Evolutionary conservation across 2,888 invertebrate genomes (phyloP).

Genomic region (Rhingia campestris): DNA sequence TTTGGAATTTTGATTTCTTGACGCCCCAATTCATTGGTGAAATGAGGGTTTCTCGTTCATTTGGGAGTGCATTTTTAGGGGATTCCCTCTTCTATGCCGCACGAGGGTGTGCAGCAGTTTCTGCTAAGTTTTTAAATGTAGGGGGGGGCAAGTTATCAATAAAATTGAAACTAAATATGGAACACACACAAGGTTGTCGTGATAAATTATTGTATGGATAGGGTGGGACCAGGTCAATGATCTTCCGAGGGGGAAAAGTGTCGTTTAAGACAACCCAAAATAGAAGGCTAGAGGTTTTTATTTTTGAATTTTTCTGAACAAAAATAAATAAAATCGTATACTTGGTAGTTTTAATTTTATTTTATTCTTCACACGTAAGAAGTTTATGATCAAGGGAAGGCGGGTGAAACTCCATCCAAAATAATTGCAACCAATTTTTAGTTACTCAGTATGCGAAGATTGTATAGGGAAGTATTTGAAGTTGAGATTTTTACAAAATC

Average conservation of each 20-base stretch:
- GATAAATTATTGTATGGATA: slow-evolving; percentile 57
- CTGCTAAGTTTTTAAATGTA: slow-evolving; percentile 6
- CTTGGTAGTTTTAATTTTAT: too few relatives aligned
- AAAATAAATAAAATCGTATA: too few relatives aligned
- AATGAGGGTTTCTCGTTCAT: slow-evolving; percentile 12
- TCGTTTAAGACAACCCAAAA: too few relatives aligned
- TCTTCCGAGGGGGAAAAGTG: slow-evolving; percentile 19
- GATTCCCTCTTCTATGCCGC: slow-evolving; percentile 46
- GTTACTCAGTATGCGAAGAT: too few relatives aligned
- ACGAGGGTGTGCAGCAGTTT: slow-evolving; percentile 14
- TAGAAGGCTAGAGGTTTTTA: too few relatives aligned
- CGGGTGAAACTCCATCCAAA: too few relatives aligned
- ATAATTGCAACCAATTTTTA: too few relatives aligned
- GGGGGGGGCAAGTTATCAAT: slow-evolving; percentile 44
- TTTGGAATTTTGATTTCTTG: slow-evolving; percentile 62
- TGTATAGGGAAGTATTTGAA: too few relatives aligned
- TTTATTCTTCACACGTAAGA: too few relatives aligned
- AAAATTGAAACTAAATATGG: slow-evolving; percentile 61
- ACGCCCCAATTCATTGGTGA: slow-evolving; percentile 56
- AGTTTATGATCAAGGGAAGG: too few relatives aligned
- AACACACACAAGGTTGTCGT: slow-evolving; percentile 66
- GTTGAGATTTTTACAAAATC: too few relatives aligned
- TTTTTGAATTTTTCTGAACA: too few relatives aligned
- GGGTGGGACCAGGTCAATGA: slow-evolving; percentile 50
- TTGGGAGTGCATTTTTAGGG: slow-evolving; percentile 45